Base-by-base conservation (phyloP, 2,113 vertebrate genomes). In the Rattus rattus region DNA sequence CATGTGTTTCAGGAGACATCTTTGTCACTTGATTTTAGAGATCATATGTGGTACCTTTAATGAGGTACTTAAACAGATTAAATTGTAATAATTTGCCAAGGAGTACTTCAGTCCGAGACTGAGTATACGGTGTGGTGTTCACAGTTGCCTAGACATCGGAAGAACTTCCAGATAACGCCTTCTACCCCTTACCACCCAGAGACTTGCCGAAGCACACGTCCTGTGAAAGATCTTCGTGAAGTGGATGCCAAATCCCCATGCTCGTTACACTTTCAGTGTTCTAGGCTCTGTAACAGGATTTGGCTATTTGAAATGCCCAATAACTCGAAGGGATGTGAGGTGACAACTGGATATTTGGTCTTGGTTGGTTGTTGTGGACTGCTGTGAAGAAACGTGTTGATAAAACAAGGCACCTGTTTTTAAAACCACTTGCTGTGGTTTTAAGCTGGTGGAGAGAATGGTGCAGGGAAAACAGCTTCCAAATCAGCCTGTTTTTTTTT, bases 21-120 rank as follows among this genome's bases (percentile, higher is more conserved):
- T 91, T 92, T 79, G 14, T 89, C 24, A 83, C 84, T 84, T 76
- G 26, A 12, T 76, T 80, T 95, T 92, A 90, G 81, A 92, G 86
- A 59, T 85, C 28, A 19, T 67, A 13, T 81, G 17, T 81, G 77
- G 33, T 91, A 65, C 47, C 61, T 85, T 83, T 90, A 70, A 56
- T 86, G 9, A 43, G 73, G 11, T 5, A 70, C 39, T 61, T 95
- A 28, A 88, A 73, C 81, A 81, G 63, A 81, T 92, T 76, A 83
- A 87, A 2, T 84, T 96, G 17, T 19, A 91, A 20, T 79, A 79
- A 65, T 85, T 90, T 96, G 73, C 70, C 36, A 30, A 79, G 70
- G 85, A 94, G 36, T 17, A 59, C 56, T 49, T 7, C 10, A 80
- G 75, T 93, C 2, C 12, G 70, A 86, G 89, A 93, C 30, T 65